Evolutionary conservation across 2,797 vertebrate genomes (phyloP).

Genomic region (Lepidocolaptes lacrymiger): DNA sequence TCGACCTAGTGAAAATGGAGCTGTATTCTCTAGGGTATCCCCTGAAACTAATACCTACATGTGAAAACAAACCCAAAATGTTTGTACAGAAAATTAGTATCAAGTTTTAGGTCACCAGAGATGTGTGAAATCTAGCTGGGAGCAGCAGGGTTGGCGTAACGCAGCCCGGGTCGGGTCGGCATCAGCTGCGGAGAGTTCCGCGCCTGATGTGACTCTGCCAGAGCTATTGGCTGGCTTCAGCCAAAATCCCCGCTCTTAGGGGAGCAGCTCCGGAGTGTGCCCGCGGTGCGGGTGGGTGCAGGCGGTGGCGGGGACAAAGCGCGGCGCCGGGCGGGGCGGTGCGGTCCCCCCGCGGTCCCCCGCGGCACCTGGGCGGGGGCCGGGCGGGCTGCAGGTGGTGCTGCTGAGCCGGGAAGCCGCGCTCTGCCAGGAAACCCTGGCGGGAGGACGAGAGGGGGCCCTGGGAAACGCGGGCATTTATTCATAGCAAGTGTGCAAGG

Average conservation of each 20-base stretch:
- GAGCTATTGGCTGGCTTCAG: accelerated
- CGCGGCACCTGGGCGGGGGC: neutral
- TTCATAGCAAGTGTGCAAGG: slow-evolving; percentile 85
- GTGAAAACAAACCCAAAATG: neutral
- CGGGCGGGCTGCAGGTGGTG: slow-evolving; percentile 78
- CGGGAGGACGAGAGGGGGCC: slow-evolving; percentile 76
- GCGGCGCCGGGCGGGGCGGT: neutral
- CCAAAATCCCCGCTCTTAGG: accelerated
- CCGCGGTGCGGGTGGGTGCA: neutral
- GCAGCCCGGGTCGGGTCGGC: neutral
- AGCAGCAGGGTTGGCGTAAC: neutral
- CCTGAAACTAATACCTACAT: neutral
- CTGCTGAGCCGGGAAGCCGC: slow-evolving; percentile 71
- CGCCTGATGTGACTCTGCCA: neutral
- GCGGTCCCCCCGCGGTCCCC: neutral
- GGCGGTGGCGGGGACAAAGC: neutral
- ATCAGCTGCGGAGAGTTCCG: accelerated
- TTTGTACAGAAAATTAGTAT: neutral
- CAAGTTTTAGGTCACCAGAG: neutral
- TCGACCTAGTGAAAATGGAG: neutral
- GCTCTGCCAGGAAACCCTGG: slow-evolving; percentile 62
- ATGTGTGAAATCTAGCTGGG: neutral
- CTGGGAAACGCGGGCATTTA: slow-evolving; percentile 90
- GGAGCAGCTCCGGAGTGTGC: accelerated
- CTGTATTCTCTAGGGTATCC: neutral